A percentile compares a stretch with the other conserved stretches of the same genome.
Conservation (phyloP, 2,113 vertebrate genomes). For the Brienomyrus brachyistius region DNA sequence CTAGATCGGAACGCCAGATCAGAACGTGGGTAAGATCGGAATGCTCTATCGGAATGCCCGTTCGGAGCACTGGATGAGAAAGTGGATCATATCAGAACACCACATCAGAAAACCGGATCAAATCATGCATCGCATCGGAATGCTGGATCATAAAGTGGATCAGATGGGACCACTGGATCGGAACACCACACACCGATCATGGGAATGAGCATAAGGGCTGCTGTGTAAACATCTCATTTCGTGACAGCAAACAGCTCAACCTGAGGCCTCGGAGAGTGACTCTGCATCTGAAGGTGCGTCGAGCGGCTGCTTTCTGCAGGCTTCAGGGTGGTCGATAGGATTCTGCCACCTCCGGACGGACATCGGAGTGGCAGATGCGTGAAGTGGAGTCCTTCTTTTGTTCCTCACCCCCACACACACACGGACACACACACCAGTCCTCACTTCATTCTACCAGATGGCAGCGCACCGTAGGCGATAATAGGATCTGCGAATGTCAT, state of each 20-base stretch:
- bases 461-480: slow-evolving; percentile 25
- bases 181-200: not conserved
- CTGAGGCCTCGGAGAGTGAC: not conserved
- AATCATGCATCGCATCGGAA: not conserved
- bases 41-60: not conserved
- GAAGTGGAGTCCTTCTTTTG: not conserved
- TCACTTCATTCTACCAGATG: slow-evolving; percentile 1
- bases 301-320: not conserved
- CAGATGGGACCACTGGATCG: not conserved
- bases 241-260: not conserved
- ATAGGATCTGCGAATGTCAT: slow-evolving; percentile 33
- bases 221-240: not conserved
- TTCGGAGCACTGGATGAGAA: not conserved
- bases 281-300: not conserved
- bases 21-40: not conserved
- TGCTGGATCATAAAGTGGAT: not conserved
- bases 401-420: not conserved
- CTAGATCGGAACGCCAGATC: not conserved
- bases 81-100: not conserved
- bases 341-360: not conserved
- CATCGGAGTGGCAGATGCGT: not conserved
- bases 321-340: not conserved
- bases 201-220: not conserved
- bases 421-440: not conserved
- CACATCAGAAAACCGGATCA: not conserved